Percentiles rank a stretch among this genome's conserved stretches.
Evolutionary conservation across 2,113 vertebrate genomes (phyloP).

Genomic region (Chelonoidis abingdonii): DNA sequence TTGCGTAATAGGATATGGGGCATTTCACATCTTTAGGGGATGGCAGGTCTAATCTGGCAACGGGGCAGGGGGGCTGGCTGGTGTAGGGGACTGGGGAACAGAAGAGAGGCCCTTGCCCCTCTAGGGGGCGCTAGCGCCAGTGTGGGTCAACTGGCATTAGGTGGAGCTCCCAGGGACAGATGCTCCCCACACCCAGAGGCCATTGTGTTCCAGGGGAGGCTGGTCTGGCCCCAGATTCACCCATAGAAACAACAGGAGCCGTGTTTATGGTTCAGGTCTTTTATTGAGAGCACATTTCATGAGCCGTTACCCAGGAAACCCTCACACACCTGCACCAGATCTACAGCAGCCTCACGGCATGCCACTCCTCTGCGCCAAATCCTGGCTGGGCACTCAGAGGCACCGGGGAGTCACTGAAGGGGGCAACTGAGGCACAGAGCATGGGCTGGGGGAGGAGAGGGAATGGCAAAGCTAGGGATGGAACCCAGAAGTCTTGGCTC

Average conservation of each 20-base stretch:
- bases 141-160: background rate
- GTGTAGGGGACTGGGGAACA: no score
- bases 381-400: background rate
- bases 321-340: background rate
- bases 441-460: background rate
- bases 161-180: background rate
- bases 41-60: no score
- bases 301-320: background rate
- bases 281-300: background rate
- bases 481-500: background rate
- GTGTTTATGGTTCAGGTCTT: background rate
- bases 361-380: background rate
- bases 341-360: background rate
- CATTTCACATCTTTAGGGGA: no score
- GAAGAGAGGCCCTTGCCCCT: no score
- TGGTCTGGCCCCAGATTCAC: background rate
- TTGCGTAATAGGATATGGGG: no score
- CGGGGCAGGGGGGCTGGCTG: no score
- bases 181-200: background rate
- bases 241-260: background rate
- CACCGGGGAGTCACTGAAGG: background rate
- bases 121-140: background rate
- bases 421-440: background rate
- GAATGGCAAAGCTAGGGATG: background rate
- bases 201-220: background rate